These are phyloP conservation scores for Drosophila pseudotalamancana DNA, from an alignment of 2,888 invertebrate genomes.

Conservation along the genomic window DNA sequence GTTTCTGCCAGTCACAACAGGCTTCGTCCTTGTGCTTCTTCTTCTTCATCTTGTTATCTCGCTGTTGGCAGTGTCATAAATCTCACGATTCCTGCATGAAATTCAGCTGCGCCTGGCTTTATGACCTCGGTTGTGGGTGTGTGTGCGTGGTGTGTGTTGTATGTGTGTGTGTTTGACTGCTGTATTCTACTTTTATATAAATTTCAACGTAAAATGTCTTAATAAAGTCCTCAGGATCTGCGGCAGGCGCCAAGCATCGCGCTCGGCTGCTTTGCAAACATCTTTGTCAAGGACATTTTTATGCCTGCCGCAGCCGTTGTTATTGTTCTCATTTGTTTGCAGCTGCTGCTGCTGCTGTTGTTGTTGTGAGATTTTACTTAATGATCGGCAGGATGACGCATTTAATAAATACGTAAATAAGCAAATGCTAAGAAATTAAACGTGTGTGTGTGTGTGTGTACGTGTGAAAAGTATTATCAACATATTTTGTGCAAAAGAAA, in stretches of 20 bases:
- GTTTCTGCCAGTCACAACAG: constrained; percentile 1
- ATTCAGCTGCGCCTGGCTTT: constrained; percentile 73
- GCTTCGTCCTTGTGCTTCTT: constrained; percentile 2
- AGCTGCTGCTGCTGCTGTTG: background rate
- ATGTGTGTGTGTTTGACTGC: constrained; percentile 22
- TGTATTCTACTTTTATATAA: constrained; percentile 69
- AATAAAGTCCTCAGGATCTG: constrained; percentile 68
- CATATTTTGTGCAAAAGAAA: background rate
- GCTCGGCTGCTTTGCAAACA: constrained; percentile 39
- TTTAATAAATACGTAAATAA: constrained; percentile 53
- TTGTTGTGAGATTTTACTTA: constrained; percentile 41
- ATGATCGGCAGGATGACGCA: constrained; percentile 45
- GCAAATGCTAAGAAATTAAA: constrained; percentile 25
- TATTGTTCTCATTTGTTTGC: constrained; percentile 27
- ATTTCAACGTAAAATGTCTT: constrained; percentile 77
- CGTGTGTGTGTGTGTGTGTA: background rate
- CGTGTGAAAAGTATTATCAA: constrained; percentile 20
- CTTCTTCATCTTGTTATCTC: constrained; percentile 23
- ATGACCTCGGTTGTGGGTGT: constrained; percentile 51
- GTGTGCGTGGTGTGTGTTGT: background rate
- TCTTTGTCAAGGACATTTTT: constrained; percentile 80
- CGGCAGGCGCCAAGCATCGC: constrained; percentile 1
- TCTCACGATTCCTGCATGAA: constrained; percentile 78
- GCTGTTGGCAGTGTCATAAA: constrained; percentile 66
- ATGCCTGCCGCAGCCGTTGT: constrained; percentile 64